Evolutionary conservation across 2,888 invertebrate genomes (phyloP), one percentile per base, ranked within the genome.

Genomic region (Arctia plantaginis): DNA sequence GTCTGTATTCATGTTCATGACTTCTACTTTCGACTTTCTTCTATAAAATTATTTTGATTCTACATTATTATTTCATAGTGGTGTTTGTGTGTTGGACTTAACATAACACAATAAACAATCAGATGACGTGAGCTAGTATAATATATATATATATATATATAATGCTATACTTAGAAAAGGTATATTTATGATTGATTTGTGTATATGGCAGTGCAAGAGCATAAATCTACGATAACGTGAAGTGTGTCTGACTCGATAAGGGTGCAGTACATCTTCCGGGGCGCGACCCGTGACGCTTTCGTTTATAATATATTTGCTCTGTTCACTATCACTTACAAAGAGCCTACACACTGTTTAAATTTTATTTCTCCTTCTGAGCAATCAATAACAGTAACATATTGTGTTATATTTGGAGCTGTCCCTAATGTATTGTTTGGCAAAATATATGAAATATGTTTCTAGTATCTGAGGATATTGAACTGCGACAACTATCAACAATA

Each of bases 191-290:
- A 92, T 93, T 93, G 92, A 92, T 93, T 92, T 89, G 89, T 88
- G 88, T 88, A 75, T 82, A 87, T 88, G 90, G 84, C 88, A 85
- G 87, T 85, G 86, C 86, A 85, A 85, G 88, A 89, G 87, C 92
- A 95, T 94, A 94, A 94, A 93, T 94, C 91, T 88, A 87, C 78
- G 95, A 94, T 94, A 95, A 90, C 87, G 86, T 88, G 88, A 93
- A 93, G 90, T 92, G 90, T 93, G 94, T 93, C 93, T 93, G 90
- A 75, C 75, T 82, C 75, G 94, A 95, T 95, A 94, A 93, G 92
- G 90, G 89, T 92, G 93, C 93, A 93, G 92, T 91, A 90, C 87
- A 94, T 89, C 91, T 94, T 94, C 94, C 94, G 94, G 94, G 89
- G 92, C 94, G 89, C 84, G 94, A 94, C 94, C 93, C 85, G 83